These are phyloP conservation scores for Arge pagana DNA, from an alignment of 2,888 invertebrate genomes.

Conservation along the genomic window DNA sequence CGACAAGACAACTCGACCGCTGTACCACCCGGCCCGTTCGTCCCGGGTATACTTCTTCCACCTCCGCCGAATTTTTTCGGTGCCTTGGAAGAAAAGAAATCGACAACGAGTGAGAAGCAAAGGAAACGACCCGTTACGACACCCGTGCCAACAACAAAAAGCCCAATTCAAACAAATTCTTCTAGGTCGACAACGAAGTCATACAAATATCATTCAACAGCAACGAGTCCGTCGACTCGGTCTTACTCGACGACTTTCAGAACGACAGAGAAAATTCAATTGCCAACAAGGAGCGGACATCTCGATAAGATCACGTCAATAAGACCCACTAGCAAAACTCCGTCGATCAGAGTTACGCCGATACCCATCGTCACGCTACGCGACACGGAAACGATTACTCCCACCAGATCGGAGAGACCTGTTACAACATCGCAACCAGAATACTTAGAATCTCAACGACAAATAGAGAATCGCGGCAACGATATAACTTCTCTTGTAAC, in stretches of 20 bases:
- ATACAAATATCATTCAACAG: conserved; percentile 31
- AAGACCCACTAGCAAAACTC: conserved; percentile 15
- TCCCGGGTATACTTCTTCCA: conserved; percentile 85
- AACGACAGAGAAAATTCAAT: conserved; percentile 44
- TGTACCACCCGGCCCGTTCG: conserved; percentile 83
- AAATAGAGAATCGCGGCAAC: conserved; percentile 39
- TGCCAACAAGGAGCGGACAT: conserved; percentile 16
- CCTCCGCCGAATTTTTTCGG: conserved; percentile 89
- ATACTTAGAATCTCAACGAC: conserved; percentile 36
- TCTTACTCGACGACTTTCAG: conserved; percentile 49
- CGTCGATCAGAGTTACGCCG: conserved; percentile 23
- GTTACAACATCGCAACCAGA: conserved; percentile 33
- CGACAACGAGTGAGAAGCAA: conserved; percentile 48
- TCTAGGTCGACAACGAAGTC: conserved; percentile 42
- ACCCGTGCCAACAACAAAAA: conserved; percentile 37
- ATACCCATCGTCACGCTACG: conserved; percentile 27
- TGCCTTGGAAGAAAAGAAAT: conserved; percentile 63
- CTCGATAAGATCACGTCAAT: conserved; percentile 25
- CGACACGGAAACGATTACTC: conserved; percentile 41
- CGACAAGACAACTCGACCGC: conserved; percentile 75
- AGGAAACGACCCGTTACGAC: conserved; percentile 32
- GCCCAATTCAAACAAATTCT: conserved; percentile 46
- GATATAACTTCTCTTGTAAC: conserved; percentile 53
- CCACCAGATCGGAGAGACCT: conserved; percentile 35
- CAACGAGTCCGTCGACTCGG: conserved; percentile 11